A percentile compares a stretch with the other conserved stretches of the same genome.
These are phyloP conservation scores for Uria aalge DNA, from an alignment of 2,113 vertebrate species.

Conservation along the genomic window DNA sequence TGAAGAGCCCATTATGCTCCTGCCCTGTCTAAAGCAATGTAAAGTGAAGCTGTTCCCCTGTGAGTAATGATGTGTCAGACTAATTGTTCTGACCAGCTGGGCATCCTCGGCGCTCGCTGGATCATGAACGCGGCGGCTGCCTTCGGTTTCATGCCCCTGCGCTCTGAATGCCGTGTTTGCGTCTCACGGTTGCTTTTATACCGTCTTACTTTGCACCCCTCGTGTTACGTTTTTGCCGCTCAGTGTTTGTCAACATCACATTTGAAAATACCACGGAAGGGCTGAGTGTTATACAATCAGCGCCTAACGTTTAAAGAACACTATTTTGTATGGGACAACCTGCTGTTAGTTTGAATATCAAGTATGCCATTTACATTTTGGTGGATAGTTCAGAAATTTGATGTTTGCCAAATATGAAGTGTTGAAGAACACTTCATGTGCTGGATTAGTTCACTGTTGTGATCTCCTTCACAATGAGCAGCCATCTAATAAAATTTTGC, in stretches of 20 bases:
- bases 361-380: slow-evolving; percentile 71
- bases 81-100: slow-evolving; percentile 53
- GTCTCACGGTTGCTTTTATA: neutral
- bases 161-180: neutral
- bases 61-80: slow-evolving; percentile 55
- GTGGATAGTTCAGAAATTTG: slow-evolving; percentile 63
- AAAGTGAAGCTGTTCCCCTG: slow-evolving; percentile 19
- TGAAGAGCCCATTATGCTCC: slow-evolving; percentile 21
- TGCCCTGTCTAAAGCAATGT: neutral
- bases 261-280: neutral
- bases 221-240: neutral
- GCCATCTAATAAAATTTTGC: slow-evolving; percentile 28
- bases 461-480: slow-evolving; percentile 28
- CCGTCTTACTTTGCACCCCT: neutral
- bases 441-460: slow-evolving; percentile 55
- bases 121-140: neutral
- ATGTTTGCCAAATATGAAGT: slow-evolving; percentile 67
- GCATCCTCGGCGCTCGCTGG: slow-evolving; percentile 38
- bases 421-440: slow-evolving; percentile 66
- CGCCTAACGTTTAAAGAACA: slow-evolving; percentile 1
- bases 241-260: slow-evolving; percentile 42
- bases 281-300: slow-evolving; percentile 12
- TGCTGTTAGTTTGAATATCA: slow-evolving; percentile 69
- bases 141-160: neutral
- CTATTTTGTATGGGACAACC: slow-evolving; percentile 58